Conservation (phyloP, 2,797 vertebrate species). For the Cercopithecus diana region DNA sequence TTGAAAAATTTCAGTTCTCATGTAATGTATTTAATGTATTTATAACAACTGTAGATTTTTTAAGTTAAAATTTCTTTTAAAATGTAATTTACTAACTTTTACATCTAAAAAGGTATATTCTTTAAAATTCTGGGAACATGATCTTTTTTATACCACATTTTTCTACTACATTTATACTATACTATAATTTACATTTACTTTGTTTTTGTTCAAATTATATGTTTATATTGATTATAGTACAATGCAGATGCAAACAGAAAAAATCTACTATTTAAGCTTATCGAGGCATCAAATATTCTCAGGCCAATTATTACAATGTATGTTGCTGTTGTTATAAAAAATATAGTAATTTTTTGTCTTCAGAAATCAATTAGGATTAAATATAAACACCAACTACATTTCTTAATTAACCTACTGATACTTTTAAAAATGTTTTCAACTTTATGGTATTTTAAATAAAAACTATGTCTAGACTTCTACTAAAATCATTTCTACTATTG, state of each 20-base stretch:
- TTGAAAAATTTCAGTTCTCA: not conserved
- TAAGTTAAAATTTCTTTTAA: not conserved
- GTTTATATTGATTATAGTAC: not conserved
- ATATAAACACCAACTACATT: slow-evolving; percentile 48
- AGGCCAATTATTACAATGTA: slow-evolving; percentile 13
- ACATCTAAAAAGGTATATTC: not conserved
- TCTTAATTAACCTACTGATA: slow-evolving; percentile 64
- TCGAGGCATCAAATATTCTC: not conserved
- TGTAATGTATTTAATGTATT: not conserved
- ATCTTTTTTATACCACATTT: not conserved
- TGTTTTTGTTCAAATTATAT: slow-evolving; percentile 1
- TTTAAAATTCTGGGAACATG: not conserved
- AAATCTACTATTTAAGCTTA: slow-evolving; percentile 23
- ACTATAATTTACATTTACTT: not conserved
- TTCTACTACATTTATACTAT: not conserved
- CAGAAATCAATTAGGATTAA: slow-evolving; percentile 51
- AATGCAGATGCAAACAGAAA: not conserved
- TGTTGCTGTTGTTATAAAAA: slow-evolving; percentile 33
- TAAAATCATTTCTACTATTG: slow-evolving; percentile 52
- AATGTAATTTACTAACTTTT: not conserved
- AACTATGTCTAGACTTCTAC: not conserved
- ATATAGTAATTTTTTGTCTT: slow-evolving; percentile 47
- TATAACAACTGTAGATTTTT: not conserved
- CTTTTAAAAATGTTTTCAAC: slow-evolving; percentile 54
- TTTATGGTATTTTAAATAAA: slow-evolving; percentile 48